Conservation (phyloP, 2,113 vertebrate species). For the Callipepla californica region DNA sequence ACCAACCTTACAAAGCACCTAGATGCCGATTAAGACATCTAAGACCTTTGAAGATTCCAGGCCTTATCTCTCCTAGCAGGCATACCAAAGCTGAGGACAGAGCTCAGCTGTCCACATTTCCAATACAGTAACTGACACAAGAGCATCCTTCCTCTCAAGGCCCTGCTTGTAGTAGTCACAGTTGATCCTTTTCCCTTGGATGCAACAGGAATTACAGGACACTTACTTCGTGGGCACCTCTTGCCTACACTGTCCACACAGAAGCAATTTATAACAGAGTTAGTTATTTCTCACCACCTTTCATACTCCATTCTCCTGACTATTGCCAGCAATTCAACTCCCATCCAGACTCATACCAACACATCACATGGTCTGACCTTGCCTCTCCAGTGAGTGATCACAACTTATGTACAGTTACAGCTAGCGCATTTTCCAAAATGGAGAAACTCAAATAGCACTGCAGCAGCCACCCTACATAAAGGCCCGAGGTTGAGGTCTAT, state of each 20-base stretch:
- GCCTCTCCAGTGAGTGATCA: neutral
- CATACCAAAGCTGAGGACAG: neutral
- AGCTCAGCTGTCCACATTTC: neutral
- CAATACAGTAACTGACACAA: neutral
- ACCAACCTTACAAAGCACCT: neutral
- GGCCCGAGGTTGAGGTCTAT: neutral
- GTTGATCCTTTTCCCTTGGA: neutral
- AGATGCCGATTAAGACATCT: neutral
- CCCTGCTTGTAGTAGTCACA: neutral
- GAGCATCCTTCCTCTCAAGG: neutral
- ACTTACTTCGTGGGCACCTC: neutral
- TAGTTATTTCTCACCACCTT: neutral
- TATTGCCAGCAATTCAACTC: neutral
- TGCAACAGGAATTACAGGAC: neutral
- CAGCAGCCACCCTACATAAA: neutral
- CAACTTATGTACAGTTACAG: neutral
- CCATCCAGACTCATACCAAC: neutral
- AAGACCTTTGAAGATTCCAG: neutral
- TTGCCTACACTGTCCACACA: accelerated
- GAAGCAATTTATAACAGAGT: neutral
- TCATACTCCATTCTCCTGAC: neutral
- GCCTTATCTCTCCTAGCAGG: neutral
- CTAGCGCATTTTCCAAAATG: neutral
- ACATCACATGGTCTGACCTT: neutral
- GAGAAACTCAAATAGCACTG: neutral